Percentiles rank a stretch among this genome's conserved stretches.
These are phyloP conservation scores for Thera obeliscata DNA, from an alignment of 2,888 invertebrate genomes.

Conservation along the genomic window DNA sequence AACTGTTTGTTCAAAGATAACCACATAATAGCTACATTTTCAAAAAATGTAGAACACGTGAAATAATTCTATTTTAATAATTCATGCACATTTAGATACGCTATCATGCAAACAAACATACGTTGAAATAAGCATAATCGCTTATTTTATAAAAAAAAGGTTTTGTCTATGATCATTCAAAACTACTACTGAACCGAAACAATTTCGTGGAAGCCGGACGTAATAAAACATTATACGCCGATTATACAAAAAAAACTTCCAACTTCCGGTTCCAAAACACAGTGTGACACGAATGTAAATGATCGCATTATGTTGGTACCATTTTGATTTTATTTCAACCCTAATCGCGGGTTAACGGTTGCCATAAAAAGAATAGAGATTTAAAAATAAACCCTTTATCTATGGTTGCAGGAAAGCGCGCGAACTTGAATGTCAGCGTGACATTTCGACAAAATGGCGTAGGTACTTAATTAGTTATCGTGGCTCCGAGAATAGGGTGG, in stretches of 20 bases:
- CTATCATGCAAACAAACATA: conserved; percentile 42
- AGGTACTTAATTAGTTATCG: conserved; percentile 35
- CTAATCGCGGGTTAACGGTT: conserved; percentile 26
- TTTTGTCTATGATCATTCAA: conserved; percentile 49
- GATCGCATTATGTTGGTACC: conserved; percentile 60
- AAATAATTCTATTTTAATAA: conserved; percentile 55
- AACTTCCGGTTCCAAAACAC: conserved; percentile 67
- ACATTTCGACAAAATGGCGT: conserved; percentile 64
- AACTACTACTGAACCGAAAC: conserved; percentile 52
- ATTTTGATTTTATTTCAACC: conserved; percentile 48
- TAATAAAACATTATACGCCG: conserved; percentile 64
- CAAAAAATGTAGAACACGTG: conserved; percentile 28
- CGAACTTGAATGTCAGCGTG: conserved; percentile 69
- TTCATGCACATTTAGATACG: conserved; percentile 46
- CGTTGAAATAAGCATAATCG: conserved; percentile 48
- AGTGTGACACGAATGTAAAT: conserved; percentile 76
- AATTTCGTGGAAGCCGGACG: conserved; percentile 64
- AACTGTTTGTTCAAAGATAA: no score
- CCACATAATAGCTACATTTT: conserved; percentile 50
- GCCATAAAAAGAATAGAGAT: conserved; percentile 22
- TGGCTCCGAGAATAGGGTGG: conserved; percentile 20
- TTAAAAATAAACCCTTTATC: conserved; percentile 66
- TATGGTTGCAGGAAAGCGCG: conserved; percentile 63
- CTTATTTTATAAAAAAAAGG: conserved; percentile 55
- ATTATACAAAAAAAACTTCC: conserved; percentile 60